Base-by-base conservation (phyloP, 2,797 vertebrate species). In the Oophaga sylvatica region DNA sequence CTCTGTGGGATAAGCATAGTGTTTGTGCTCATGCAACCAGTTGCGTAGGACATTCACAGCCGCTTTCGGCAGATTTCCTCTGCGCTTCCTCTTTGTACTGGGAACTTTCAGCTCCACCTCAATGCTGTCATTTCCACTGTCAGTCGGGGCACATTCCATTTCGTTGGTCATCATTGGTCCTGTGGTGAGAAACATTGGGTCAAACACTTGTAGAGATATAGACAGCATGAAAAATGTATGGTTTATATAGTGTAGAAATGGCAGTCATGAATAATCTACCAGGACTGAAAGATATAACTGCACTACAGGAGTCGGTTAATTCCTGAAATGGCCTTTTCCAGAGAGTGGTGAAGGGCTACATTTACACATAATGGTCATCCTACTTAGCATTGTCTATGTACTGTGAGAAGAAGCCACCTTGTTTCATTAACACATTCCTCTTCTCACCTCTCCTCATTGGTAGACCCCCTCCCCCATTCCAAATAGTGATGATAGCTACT, bases 1-100 rank as follows among this genome's bases (percentile, higher is more conserved):
- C 92, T 99, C 98, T 0, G 98, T 98, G 0, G 98, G 98, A 91
- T 99, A 99, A 41, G 98, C 97, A 0, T 99, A 98, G 93, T 97
- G 97, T 87, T 97, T 96, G 87, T 99, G 97, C 87, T 98, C 94
- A 0, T 97, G 98, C 68, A 99, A 94, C 98, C 98, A 99, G 92
- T 96, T 96, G n/a, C 97, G 94, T 17, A 99, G 96, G 89, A 97
- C 97, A 93, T 97, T 96, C 90, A 99, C 98, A 0, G 98, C 96
- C 91, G 98, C 97, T 91, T 99, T 99, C 31, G 98, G 98, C 75
- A 99, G 95, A 90, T 99, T 99, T 85, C 97, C 97, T 31, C 97
- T 95, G 86, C 98, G 96, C 91, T 97, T 97, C 80, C 97, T 97
- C 93, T 99, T 99, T 0, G 94, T 87, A 86, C 94, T 92, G 7